Base-by-base conservation (phyloP, 2,113 vertebrate genomes). In the human (Homo sapiens) region DNA sequence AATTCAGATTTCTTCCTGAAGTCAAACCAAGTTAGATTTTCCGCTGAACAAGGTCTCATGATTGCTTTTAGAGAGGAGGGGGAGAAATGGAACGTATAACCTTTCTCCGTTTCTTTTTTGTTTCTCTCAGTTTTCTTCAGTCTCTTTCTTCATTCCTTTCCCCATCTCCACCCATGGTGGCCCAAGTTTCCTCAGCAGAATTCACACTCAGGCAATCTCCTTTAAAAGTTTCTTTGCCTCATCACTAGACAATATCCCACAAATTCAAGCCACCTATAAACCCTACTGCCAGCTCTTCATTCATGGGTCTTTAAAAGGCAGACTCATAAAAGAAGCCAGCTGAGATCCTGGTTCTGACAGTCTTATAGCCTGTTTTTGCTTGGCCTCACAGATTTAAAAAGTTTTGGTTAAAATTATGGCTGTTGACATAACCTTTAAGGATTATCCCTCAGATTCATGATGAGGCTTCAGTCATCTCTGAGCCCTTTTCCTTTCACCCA, bases 401-500 rank as follows among this genome's bases (percentile, higher is more conserved):
- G 17, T 89, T 96, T 94, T 94, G 76, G 82, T 91, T 92, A 79
- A 95, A 85, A 72, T 97, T 93, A 92, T 18, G 70, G 61, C 75
- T 96, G 91, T 96, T 96, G 92, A 93, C 32, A 72, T 78, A 97
- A 94, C 87, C 94, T 97, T 97, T 84, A 72, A 0, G 25, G 75
- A 94, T 97, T 82, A 93, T 92, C 45, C 83, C 83, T 97, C 64
- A 72, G 79, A 89, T 96, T 96, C 92, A 85, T 94, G 94, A 96
- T 50, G 64, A 95, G 87, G 87, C 96, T 96, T 96, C 70, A 93
- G 86, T 96, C 68, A 45, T 93, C 38, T 38, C 45, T 40, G 40
- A 93, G 86, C 22, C n/a, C 55, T 80, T 85, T 91, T 90, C n/a
- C 68, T 79, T 90, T 94, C 17, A 83, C 94, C 50, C 73, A 9